Percentiles rank a stretch among this genome's conserved stretches.
Conservation (phyloP, 2,113 vertebrate genomes). For the Ammodytes marinus region DNA sequence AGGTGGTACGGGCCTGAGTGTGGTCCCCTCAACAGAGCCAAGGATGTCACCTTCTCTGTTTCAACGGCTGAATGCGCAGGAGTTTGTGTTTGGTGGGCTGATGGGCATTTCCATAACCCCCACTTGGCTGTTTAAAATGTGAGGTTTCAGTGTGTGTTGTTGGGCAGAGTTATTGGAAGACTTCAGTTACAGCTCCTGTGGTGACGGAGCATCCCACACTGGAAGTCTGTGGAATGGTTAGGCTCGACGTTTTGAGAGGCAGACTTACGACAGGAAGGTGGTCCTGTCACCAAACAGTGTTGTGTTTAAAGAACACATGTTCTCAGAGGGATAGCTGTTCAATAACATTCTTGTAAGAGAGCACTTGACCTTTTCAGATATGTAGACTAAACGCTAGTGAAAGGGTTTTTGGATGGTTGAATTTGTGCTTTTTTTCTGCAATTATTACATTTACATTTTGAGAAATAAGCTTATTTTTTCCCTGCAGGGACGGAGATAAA, state of each 20-base stretch:
- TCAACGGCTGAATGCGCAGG: conserved; percentile 52
- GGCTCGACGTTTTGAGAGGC: conserved; percentile 20
- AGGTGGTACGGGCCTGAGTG: conserved; percentile 56
- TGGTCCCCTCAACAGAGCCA: conserved; percentile 67
- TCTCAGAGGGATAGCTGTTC: neutral
- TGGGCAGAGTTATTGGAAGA: conserved; percentile 61
- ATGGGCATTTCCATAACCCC: conserved; percentile 54
- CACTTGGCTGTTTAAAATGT: conserved; percentile 53
- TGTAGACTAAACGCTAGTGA: neutral
- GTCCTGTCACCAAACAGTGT: neutral
- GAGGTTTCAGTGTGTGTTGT: conserved; percentile 60
- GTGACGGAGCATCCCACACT: conserved; percentile 42
- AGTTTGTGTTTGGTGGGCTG: conserved; percentile 57
- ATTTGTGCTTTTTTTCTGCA: neutral
- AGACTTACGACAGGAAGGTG: conserved; percentile 32
- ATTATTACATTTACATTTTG: neutral
- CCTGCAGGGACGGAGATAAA: neutral
- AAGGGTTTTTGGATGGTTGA: neutral
- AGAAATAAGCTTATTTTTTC: neutral
- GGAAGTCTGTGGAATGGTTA: conserved; percentile 30
- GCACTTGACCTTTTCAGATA: neutral
- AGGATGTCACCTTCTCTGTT: conserved; percentile 78
- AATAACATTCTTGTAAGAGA: neutral
- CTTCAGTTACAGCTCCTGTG: conserved; percentile 22
- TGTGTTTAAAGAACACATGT: neutral